Evolutionary conservation across 2,797 vertebrate species (phyloP).

Genomic region (Myiotriccus ornatus): DNA sequence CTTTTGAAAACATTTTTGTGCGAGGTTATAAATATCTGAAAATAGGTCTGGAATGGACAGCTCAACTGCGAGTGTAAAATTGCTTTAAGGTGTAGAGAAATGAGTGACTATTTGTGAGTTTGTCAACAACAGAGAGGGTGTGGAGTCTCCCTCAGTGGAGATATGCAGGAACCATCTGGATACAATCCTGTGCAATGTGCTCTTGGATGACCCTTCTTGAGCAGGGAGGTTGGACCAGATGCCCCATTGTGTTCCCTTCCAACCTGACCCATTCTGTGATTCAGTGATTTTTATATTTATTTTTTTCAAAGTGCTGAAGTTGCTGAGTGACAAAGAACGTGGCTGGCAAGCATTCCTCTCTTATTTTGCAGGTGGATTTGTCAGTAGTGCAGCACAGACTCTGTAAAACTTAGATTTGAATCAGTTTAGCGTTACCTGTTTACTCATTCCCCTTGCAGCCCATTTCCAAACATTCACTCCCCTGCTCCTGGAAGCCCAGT

Average conservation of each 20-base stretch:
- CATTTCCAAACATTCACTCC: background rate
- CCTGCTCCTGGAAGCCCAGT: background rate
- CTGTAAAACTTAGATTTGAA: background rate
- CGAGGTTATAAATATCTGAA: background rate
- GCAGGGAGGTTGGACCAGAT: background rate
- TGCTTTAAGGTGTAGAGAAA: background rate
- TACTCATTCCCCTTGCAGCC: background rate
- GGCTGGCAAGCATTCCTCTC: background rate
- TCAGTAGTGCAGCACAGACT: background rate
- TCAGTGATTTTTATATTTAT: background rate
- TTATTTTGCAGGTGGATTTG: background rate
- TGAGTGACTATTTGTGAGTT: background rate
- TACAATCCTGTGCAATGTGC: background rate
- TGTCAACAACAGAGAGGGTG: background rate
- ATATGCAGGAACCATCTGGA: background rate
- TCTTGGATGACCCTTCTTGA: background rate
- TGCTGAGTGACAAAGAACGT: background rate
- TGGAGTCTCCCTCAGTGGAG: background rate
- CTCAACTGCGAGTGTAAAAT: background rate
- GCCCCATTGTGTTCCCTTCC: background rate
- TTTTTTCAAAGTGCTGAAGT: background rate
- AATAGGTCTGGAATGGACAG: background rate
- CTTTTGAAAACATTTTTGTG: background rate
- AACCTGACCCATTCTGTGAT: background rate
- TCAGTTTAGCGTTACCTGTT: background rate